Evolutionary conservation across 2,888 invertebrate species (phyloP).

Genomic region (Cosmia pyralina): DNA sequence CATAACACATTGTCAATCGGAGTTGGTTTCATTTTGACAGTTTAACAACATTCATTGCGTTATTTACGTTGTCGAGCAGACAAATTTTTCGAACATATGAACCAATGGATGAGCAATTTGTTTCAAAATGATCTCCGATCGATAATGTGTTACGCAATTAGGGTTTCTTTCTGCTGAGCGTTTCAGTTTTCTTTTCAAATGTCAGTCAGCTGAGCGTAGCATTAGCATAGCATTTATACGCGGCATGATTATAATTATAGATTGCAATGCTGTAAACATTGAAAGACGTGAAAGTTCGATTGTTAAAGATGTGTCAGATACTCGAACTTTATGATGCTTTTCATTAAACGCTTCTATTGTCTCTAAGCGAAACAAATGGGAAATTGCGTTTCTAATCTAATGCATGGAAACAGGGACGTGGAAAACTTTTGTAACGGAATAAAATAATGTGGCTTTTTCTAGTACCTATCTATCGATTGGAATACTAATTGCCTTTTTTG

Average conservation of each 20-base stretch:
- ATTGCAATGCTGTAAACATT: conserved; percentile 1
- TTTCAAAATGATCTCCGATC: too few species aligned
- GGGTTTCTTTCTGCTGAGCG: neutral
- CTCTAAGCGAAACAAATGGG: conserved; percentile 66
- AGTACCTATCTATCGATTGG: too few species aligned
- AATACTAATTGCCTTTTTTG: too few species aligned
- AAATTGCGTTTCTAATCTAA: conserved; percentile 80
- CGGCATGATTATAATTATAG: neutral
- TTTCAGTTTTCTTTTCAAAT: neutral
- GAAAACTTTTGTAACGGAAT: conserved; percentile 62
- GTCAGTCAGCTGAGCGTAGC: neutral
- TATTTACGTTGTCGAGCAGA: too few species aligned
- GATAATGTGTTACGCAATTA: too few species aligned
- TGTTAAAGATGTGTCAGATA: conserved; percentile 35
- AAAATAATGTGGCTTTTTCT: conserved; percentile 17
- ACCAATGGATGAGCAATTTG: too few species aligned
- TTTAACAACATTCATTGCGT: too few species aligned
- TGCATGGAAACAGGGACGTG: conserved; percentile 73
- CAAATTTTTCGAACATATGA: too few species aligned
- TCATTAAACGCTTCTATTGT: conserved; percentile 62
- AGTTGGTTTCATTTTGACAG: too few species aligned
- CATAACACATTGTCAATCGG: too few species aligned
- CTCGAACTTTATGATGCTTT: conserved; percentile 53
- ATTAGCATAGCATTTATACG: too few species aligned
- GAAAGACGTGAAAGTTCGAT: conserved; percentile 50